Percentiles rank a stretch among this genome's conserved stretches.
Conservation (phyloP, 2,113 vertebrate genomes). For the Antechinus flavipes region DNA sequence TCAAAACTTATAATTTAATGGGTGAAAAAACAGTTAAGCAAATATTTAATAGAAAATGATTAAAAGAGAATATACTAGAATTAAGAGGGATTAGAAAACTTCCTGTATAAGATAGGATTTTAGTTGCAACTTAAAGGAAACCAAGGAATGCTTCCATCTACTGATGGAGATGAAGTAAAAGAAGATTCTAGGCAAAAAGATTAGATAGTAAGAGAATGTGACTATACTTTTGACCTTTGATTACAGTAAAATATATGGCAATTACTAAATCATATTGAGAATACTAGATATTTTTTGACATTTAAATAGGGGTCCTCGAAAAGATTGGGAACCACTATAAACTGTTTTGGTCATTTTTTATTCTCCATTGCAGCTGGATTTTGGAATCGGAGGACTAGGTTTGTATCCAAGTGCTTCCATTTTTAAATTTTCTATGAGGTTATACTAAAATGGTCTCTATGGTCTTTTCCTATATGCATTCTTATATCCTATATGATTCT, state of each 20-base stretch:
- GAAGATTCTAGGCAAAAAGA: neutral
- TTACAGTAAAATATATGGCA: neutral
- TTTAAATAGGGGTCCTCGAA: neutral
- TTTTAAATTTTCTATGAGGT: neutral
- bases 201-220: neutral
- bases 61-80: neutral
- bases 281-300: neutral
- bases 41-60: neutral
- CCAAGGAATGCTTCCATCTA: neutral
- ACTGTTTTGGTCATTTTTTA: neutral
- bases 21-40: neutral
- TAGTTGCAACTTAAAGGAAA: neutral
- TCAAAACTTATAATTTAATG: neutral
- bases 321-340: neutral
- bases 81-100: neutral
- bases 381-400: neutral
- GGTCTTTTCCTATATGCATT: neutral
- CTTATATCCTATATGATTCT: neutral
- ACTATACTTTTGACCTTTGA: neutral
- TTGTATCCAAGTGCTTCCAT: neutral
- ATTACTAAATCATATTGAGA: neutral
- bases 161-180: neutral
- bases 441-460: neutral
- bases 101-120: neutral
- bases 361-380: neutral